These are phyloP conservation scores for Rhadina sibilatrix DNA, from an alignment of 2,113 vertebrate species.

Conservation along the genomic window DNA sequence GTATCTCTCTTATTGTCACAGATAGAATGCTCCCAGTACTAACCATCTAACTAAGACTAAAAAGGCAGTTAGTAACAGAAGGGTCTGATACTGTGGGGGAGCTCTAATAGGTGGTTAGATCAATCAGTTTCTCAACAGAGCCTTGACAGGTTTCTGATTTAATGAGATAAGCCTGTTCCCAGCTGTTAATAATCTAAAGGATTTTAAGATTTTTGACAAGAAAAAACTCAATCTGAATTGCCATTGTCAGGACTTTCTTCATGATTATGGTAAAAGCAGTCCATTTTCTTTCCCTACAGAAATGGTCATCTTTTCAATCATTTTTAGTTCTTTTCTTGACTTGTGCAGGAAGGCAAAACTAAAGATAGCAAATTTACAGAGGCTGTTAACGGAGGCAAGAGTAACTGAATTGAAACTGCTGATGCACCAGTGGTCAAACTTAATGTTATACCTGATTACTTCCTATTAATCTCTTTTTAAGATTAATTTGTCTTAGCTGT, in stretches of 20 bases:
- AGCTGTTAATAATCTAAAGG: neutral
- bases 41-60: neutral
- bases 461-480: neutral
- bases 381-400: neutral
- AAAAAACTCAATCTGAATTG: neutral
- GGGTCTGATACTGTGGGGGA: neutral
- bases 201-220: neutral
- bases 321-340: neutral
- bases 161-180: neutral
- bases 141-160: slow-evolving; percentile 14
- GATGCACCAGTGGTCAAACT: neutral
- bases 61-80: neutral
- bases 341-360: neutral
- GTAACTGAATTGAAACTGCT: neutral
- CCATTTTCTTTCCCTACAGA: neutral
- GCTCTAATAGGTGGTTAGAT: neutral
- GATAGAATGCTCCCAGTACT: neutral
- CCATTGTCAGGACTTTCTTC: neutral
- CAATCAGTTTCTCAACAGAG: neutral
- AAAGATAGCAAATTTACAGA: neutral
- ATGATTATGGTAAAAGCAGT: neutral
- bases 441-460: neutral
- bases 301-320: neutral
- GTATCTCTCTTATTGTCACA: neutral
- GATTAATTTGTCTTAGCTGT: neutral